Percentiles rank a stretch among this genome's conserved stretches.
phyloP scores from a whole-genome alignment of 35 echinoderm and acorn worm species.

The Heliocidaris erythrogramma region DNA sequence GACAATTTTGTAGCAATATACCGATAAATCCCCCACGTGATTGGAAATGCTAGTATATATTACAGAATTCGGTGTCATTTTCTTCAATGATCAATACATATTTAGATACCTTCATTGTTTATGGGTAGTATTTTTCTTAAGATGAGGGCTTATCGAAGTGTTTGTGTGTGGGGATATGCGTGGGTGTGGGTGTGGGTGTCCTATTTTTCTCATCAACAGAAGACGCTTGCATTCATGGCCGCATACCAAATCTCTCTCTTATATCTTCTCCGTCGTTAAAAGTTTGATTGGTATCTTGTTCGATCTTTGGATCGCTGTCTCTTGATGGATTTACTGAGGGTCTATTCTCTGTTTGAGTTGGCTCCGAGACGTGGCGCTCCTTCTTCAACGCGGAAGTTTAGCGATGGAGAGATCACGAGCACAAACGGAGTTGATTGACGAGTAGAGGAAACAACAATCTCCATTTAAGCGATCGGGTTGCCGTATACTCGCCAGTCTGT shows the following conservation, averaged over 20 bases:
- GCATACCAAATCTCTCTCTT: background rate
- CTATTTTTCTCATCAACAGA: background rate
- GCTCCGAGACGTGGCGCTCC: background rate
- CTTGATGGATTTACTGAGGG: background rate
- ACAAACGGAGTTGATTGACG: constrained; percentile 13
- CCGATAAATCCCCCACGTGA: background rate
- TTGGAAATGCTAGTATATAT: background rate
- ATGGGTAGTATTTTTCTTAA: background rate
- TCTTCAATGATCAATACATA: background rate
- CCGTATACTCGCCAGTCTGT: background rate
- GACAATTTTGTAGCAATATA: background rate
- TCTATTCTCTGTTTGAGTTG: background rate
- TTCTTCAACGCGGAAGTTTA: background rate
- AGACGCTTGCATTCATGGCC: background rate
- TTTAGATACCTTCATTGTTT: background rate
- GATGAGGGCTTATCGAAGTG: background rate
- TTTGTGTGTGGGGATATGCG: background rate
- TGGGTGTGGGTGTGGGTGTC: background rate
- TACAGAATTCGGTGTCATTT: background rate
- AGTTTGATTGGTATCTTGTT: background rate
- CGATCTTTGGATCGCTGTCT: background rate
- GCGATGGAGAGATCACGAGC: background rate
- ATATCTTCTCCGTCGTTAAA: background rate
- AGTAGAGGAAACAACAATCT: constrained; percentile 32
- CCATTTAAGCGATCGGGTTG: constrained; percentile 24